Evolutionary conservation across 2,888 invertebrate genomes (phyloP).

Genomic region (Ophioninae sp.): DNA sequence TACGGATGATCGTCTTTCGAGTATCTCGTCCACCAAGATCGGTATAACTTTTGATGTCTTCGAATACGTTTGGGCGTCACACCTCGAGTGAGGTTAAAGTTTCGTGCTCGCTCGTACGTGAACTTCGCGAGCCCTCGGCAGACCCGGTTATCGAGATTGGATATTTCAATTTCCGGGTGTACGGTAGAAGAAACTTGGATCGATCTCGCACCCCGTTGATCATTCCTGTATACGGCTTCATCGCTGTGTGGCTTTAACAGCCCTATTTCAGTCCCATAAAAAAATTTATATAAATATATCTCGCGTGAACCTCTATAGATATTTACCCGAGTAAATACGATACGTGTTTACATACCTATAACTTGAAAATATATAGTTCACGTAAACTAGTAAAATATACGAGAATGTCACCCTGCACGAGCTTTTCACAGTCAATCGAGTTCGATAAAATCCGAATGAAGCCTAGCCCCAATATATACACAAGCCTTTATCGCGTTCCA

Average conservation of each 20-base stretch:
- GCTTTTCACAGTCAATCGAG: constrained; percentile 56
- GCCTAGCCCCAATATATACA: constrained; percentile 31
- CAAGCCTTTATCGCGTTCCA: constrained; percentile 53
- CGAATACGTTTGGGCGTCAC: constrained; percentile 23
- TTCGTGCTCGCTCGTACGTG: constrained; percentile 60
- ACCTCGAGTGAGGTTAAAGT: constrained; percentile 34
- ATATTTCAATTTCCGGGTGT: constrained; percentile 64
- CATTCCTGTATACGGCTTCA: constrained; percentile 45
- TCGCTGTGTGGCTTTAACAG: constrained; percentile 33
- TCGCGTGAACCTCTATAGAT: neutral
- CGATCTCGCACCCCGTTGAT: constrained; percentile 53
- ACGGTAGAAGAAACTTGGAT: constrained; percentile 35
- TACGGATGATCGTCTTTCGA: neutral
- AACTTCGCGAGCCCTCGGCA: constrained; percentile 31
- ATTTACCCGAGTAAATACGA: neutral
- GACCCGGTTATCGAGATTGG: constrained; percentile 60
- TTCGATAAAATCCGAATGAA: constrained; percentile 51
- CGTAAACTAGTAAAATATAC: constrained; percentile 37
- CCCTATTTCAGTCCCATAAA: constrained; percentile 25
- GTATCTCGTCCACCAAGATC: neutral
- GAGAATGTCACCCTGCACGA: constrained; percentile 14
- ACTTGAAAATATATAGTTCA: neutral
- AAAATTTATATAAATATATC: neutral
- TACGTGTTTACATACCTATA: neutral
- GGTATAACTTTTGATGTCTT: neutral